These are phyloP conservation scores for Musca vetustissima DNA, from an alignment of 1,140 invertebrate genomes.

Conservation along the genomic window DNA sequence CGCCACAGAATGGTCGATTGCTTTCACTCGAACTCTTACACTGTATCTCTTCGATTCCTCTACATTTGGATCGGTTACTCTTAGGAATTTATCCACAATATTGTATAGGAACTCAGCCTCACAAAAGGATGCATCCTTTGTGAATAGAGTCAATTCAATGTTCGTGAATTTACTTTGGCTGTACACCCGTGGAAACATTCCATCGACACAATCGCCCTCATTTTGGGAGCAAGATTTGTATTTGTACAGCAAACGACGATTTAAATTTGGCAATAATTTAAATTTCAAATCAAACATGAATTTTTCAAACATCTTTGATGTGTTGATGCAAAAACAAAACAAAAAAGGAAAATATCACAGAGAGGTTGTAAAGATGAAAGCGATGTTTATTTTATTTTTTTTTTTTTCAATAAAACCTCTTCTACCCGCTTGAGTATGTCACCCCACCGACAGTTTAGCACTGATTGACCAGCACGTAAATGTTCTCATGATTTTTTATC, in stretches of 20 bases:
- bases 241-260: constrained; percentile 16
- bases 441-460: background rate
- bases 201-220: constrained; percentile 27
- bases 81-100: constrained; percentile 69
- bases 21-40: constrained; percentile 20
- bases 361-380: background rate
- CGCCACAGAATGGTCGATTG: too few species aligned
- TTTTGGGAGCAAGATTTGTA: constrained; percentile 18
- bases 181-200: constrained; percentile 35
- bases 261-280: constrained; percentile 25
- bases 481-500: too few species aligned
- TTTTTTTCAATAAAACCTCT: background rate
- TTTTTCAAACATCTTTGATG: constrained; percentile 61
- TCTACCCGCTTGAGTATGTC: too few species aligned
- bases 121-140: background rate
- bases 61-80: constrained; percentile 62
- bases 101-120: constrained; percentile 48
- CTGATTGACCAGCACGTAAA: background rate
- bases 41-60: constrained; percentile 39
- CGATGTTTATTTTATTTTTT: background rate
- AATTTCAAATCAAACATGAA: constrained; percentile 47
- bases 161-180: constrained; percentile 7
- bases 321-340: too few species aligned
- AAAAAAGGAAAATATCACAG: background rate
- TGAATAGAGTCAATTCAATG: constrained; percentile 25